These are phyloP conservation scores for Ylistrum balloti DNA, from an alignment of 1,140 invertebrate genomes.

Conservation along the genomic window DNA sequence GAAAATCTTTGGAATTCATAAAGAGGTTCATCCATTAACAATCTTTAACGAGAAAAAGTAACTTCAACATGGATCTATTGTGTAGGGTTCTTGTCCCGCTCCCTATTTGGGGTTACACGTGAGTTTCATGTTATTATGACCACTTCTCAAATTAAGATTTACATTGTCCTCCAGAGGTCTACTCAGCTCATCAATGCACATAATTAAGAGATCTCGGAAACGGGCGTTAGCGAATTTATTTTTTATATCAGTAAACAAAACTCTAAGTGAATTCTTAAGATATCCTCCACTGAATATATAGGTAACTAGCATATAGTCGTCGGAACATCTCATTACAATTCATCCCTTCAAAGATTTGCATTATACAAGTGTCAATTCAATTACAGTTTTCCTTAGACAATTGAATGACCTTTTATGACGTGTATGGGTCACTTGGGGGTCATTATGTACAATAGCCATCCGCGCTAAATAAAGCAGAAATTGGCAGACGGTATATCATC, in stretches of 20 bases:
- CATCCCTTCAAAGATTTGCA: too few species aligned
- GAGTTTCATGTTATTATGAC: conserved; percentile 24
- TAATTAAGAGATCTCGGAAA: not conserved
- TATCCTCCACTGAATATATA: too few species aligned
- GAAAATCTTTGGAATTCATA: not conserved
- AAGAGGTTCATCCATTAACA: conserved; percentile 7
- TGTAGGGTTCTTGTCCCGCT: not conserved
- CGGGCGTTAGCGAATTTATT: not conserved
- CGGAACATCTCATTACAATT: too few species aligned
- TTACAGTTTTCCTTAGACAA: too few species aligned
- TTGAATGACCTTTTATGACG: too few species aligned
- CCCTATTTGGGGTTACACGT: not conserved
- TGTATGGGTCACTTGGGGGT: too few species aligned
- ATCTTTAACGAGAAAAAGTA: conserved; percentile 13
- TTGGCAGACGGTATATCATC: too few species aligned
- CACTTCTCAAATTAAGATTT: not conserved
- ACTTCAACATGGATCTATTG: not conserved
- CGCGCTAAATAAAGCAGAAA: too few species aligned
- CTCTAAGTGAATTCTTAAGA: too few species aligned
- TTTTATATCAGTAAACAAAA: not conserved
- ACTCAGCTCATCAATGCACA: not conserved
- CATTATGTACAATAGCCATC: too few species aligned
- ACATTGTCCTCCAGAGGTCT: not conserved
- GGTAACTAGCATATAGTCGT: too few species aligned
- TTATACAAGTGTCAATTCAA: too few species aligned